Percentiles rank a stretch among this genome's conserved stretches.
Conservation (phyloP, 2,113 vertebrate species). For the Numenius arquata region DNA sequence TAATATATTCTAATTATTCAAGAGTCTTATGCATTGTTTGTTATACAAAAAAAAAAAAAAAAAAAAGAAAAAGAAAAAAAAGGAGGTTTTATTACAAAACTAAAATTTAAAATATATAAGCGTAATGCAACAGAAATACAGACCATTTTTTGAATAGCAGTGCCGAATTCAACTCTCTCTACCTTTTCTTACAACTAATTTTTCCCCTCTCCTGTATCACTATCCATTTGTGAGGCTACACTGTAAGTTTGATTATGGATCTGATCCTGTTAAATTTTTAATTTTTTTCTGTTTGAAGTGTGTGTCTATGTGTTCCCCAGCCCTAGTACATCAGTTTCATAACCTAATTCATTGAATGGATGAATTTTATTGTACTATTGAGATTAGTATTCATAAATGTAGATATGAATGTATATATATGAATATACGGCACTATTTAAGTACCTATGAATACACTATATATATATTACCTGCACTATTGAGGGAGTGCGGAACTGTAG, state of each 20-base stretch:
- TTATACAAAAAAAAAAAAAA: neutral
- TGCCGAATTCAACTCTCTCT: neutral
- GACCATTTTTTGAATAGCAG: neutral
- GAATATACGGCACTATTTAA: neutral
- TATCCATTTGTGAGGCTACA: too few species aligned
- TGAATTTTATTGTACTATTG: neutral
- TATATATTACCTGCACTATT: neutral
- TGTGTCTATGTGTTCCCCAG: neutral
- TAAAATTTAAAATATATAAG: neutral
- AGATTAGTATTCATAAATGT: neutral
- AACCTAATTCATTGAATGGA: neutral
- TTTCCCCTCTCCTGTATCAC: neutral
- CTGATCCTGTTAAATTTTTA: neutral
- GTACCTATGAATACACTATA: neutral
- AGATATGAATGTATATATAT: neutral
- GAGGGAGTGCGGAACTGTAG: neutral
- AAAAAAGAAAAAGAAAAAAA: too few species aligned
- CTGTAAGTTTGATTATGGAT: neutral
- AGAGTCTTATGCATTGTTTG: neutral
- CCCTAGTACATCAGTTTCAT: neutral
- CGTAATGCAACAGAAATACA: neutral
- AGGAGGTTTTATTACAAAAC: accelerated
- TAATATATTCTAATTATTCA: too few species aligned
- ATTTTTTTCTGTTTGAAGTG: neutral
- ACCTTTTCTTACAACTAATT: neutral